phyloP scores from a whole-genome alignment of 2,113 vertebrate species.

The Vidua macroura region DNA sequence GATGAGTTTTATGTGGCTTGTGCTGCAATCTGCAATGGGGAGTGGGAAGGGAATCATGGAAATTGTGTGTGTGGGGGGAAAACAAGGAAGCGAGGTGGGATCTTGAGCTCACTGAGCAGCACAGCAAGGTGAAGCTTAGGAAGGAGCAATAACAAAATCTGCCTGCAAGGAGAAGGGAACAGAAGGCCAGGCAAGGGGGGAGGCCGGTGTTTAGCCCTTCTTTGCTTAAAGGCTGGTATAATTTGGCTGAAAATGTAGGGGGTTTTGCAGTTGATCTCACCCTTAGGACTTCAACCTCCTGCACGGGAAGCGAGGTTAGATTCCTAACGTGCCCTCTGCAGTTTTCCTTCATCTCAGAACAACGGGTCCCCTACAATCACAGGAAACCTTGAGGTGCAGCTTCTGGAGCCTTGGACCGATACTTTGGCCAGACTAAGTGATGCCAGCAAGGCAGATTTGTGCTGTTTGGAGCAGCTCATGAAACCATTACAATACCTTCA shows the following conservation, averaged over 20 bases:
- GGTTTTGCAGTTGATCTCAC: neutral
- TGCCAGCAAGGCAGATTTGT: neutral
- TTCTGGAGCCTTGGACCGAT: neutral
- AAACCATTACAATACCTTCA: neutral
- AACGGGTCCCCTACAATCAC: neutral
- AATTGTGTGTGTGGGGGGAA: neutral
- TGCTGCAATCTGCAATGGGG: neutral
- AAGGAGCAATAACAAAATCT: neutral
- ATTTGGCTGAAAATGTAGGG: neutral
- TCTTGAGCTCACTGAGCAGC: fast-evolving
- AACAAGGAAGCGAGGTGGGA: fast-evolving
- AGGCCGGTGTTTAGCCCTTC: neutral
- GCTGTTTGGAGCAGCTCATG: neutral
- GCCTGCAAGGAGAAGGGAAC: neutral
- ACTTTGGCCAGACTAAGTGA: neutral
- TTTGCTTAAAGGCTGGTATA: neutral
- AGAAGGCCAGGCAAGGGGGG: neutral
- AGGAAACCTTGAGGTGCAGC: neutral
- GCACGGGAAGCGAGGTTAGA: neutral
- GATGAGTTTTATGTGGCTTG: neutral
- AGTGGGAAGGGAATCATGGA: neutral
- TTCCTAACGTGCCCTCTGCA: neutral
- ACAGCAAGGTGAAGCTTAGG: neutral
- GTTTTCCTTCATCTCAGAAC: neutral
- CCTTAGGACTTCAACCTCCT: neutral